Evolutionary conservation across 1,140 invertebrate genomes (phyloP).

Genomic region (Nixonia krombeini): DNA sequence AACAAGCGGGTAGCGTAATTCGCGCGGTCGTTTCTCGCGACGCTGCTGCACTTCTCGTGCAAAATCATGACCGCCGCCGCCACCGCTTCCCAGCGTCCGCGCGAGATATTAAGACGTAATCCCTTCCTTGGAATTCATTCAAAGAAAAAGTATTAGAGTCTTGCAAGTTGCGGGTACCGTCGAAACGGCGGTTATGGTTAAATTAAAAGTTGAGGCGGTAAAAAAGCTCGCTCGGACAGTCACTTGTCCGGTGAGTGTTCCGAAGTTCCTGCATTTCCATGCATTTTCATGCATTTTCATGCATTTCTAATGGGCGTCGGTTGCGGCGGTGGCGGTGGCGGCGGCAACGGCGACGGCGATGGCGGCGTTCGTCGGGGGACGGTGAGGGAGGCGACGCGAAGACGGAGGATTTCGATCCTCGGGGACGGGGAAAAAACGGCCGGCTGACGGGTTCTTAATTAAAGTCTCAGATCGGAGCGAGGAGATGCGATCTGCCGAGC

Average conservation of each 20-base stretch:
- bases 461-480: conserved; percentile 57
- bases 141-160: conserved; percentile 38
- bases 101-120: conserved; percentile 13
- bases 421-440: conserved; percentile 39
- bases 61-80: too few species aligned
- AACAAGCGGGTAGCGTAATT: too few species aligned
- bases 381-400: conserved; percentile 37
- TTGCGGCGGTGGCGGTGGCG: conserved; percentile 32
- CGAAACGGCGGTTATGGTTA: conserved; percentile 28
- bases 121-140: conserved; percentile 38
- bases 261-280: conserved; percentile 50
- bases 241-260: conserved; percentile 27
- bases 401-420: conserved; percentile 30
- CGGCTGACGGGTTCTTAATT: conserved; percentile 62
- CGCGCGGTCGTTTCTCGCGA: too few species aligned
- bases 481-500: conserved; percentile 51
- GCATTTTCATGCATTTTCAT: conserved; percentile 62
- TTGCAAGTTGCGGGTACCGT: conserved; percentile 4
- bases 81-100: too few species aligned
- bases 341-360: conserved; percentile 36
- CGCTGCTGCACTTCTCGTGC: too few species aligned
- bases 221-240: conserved; percentile 26
- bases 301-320: conserved; percentile 56
- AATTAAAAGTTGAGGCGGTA: conserved; percentile 33
- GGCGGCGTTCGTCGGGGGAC: conserved; percentile 31